Conservation (phyloP, 2,888 invertebrate species). For the Linnaemya vulpina region DNA sequence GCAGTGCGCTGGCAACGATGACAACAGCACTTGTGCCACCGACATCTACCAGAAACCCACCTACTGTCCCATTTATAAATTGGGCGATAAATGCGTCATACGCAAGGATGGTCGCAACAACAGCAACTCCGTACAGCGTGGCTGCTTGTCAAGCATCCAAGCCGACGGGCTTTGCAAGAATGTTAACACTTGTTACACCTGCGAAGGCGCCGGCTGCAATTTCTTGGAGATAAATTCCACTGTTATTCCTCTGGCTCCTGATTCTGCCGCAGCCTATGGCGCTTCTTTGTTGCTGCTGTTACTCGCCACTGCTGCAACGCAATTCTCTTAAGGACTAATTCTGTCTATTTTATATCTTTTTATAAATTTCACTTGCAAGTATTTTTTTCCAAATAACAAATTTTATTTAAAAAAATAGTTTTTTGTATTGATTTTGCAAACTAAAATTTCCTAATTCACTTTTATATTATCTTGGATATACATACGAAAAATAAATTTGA, state of each 20-base stretch:
- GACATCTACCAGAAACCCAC: conserved; percentile 74
- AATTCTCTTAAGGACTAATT: conserved; percentile 45
- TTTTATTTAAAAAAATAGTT: conserved; percentile 23
- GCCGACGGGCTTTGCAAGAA: conserved; percentile 77
- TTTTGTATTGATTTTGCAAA: conserved; percentile 22
- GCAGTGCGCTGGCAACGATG: conserved; percentile 77
- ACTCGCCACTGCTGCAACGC: conserved; percentile 50
- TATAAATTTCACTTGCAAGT: background rate
- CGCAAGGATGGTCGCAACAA: conserved; percentile 76
- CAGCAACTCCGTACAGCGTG: conserved; percentile 78
- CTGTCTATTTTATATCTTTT: background rate
- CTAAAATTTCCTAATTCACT: conserved; percentile 3
- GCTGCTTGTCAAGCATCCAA: conserved; percentile 78
- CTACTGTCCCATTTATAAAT: conserved; percentile 78
- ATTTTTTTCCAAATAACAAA: background rate
- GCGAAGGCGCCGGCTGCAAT: conserved; percentile 81
- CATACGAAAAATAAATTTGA: conserved; percentile 41
- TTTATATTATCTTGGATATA: conserved; percentile 47
- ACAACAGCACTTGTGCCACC: conserved; percentile 77
- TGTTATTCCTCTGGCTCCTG: conserved; percentile 78
- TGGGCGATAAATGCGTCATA: conserved; percentile 80
- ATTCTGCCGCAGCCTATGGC: conserved; percentile 73
- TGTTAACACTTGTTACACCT: conserved; percentile 77
- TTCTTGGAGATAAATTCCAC: conserved; percentile 74
- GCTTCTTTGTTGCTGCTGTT: conserved; percentile 75